Evolutionary conservation across 2,113 vertebrate genomes (phyloP), one percentile per base, ranked within the genome.

Genomic region (Ceyx melanurus): DNA sequence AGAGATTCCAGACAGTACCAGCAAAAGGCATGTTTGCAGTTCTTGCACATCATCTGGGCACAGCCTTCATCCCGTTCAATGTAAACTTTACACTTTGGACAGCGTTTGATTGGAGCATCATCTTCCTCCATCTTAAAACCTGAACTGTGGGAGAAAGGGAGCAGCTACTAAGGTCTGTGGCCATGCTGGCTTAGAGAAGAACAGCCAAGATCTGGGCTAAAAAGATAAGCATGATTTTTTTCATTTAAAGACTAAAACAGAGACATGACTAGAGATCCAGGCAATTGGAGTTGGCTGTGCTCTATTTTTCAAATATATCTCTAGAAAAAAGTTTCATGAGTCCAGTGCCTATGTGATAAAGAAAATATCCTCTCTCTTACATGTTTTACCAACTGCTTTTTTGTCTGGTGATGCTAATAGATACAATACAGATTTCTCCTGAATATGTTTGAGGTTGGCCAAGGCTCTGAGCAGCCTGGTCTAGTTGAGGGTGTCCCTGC

Each of bases 11-110:
- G 98, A 95, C 99, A 99, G 97, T 99, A 99, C 99, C 99, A 99
- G 97, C 99, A 99, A 98, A 99, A 99, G 89, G 99, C 99, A 18
- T 99, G 99, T 87, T 99, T 99, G 97, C 99, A 99, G 97, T 98
- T 99, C 97, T 99, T 99, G 91, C 99, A 99, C 99, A 99, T 99
- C 99, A 99, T 99, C 96, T 99, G 99, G 6, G 99, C 99, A 20
- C 99, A 99, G 73, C 99, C 99, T 80, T 99, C 99, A 37, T 99
- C 99, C 57, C 99, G 97, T 95, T 99, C 99, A 25, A 99, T 99
- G 97, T 99, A 99, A 80, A 99, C 99, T 97, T 99, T 99, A 97
- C 99, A 99, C 96, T 99, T 99, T n/a, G 99, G 99, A 93, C 99
- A 99, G 80, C 99, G 99, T 92, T 99, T 99, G 97, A 99, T 99